Conservation (phyloP, 2,113 vertebrate genomes). For the Axis porcinus region DNA sequence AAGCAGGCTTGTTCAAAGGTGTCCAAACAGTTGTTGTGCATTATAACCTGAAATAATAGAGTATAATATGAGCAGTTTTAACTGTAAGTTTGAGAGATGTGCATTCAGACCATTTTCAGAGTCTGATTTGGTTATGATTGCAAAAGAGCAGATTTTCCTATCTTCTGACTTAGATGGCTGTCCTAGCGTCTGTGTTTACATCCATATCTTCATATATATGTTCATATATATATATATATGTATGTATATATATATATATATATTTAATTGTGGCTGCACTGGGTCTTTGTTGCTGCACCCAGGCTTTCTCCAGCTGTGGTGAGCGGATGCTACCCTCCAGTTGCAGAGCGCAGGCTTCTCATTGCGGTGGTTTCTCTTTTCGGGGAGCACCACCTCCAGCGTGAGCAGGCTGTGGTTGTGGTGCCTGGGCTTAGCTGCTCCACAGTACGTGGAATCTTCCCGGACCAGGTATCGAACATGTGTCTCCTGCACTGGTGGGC, state of each 20-base stretch:
- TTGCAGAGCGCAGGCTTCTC: neutral
- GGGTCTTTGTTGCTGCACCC: neutral
- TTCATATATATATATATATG: too few species aligned
- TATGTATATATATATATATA: neutral
- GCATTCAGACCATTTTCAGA: neutral
- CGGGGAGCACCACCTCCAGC: neutral
- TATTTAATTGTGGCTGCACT: neutral
- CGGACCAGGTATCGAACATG: accelerated
- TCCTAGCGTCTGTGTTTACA: neutral
- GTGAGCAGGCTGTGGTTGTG: neutral
- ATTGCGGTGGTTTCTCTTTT: neutral
- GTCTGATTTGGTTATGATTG: neutral
- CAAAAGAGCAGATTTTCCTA: neutral
- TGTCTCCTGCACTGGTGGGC: neutral
- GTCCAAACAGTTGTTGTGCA: neutral
- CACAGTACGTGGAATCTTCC: neutral
- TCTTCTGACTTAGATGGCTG: neutral
- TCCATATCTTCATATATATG: neutral
- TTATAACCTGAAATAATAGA: neutral
- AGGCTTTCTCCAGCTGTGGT: neutral
- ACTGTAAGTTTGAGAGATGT: neutral
- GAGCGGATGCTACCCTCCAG: neutral
- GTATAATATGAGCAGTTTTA: neutral
- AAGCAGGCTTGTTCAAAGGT: neutral
- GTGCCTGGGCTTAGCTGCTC: neutral